Percentiles rank a stretch among this genome's conserved stretches.
Conservation (phyloP, 2,113 vertebrate species). For the Hepsetus odoe region DNA sequence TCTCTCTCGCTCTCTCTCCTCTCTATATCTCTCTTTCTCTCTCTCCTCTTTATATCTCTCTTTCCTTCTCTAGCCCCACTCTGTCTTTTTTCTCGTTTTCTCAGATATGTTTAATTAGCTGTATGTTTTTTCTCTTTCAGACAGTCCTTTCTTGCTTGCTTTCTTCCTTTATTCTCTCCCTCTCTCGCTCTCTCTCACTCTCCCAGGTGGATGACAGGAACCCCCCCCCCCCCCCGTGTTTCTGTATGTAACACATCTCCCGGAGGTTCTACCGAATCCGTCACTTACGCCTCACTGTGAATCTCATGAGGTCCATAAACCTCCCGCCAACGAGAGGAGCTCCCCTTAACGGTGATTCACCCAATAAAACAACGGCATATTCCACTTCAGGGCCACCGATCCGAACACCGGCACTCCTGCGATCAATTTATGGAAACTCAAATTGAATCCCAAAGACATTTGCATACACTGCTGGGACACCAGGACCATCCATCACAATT, state of each 20-base stretch:
- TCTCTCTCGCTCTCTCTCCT: neutral
- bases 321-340: neutral
- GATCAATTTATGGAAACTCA: neutral
- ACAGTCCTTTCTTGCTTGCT: neutral
- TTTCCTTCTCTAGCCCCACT: too few relatives aligned
- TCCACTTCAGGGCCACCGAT: neutral
- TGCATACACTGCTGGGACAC: neutral
- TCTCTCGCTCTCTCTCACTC: constrained; percentile 14
- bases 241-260: constrained; percentile 7
- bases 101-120: too few relatives aligned
- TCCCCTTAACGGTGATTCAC: neutral
- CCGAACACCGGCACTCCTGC: neutral
- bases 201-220: neutral
- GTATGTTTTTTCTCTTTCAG: neutral
- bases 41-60: too few relatives aligned
- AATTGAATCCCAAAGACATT: neutral
- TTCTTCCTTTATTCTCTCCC: neutral
- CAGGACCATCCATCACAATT: too few relatives aligned
- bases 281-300: constrained; percentile 9
- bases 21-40: too few relatives aligned
- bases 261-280: neutral
- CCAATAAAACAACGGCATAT: neutral
- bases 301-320: constrained; percentile 4
- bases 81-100: neutral
- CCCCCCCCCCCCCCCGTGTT: neutral